Base-by-base conservation (phyloP, 2,113 vertebrate species). In the Entelurus aequoreus region DNA sequence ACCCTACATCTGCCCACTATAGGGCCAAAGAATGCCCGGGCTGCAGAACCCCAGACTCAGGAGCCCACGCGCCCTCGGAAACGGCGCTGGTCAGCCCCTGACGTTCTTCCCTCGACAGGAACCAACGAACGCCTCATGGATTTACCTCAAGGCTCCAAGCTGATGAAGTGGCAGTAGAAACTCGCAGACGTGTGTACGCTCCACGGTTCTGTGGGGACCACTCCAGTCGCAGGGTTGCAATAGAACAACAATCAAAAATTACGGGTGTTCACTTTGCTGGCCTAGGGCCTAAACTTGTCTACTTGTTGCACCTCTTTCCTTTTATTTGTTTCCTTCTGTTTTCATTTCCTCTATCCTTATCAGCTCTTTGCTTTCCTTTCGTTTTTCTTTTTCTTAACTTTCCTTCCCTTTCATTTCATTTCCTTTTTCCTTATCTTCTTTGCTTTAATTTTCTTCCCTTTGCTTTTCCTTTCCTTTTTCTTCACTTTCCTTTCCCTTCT, bases 101-200 rank as follows among this genome's bases (percentile, higher is more conserved):
- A 90, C 66, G 61, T 79, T 63, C 72, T 78, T 60, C 63, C 68
- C 58, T 65, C 79, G 58, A 69, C 63, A 7, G 69, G 72, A 74
- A 79, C 69, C 72, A 76, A 80, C 60, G 72, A 85, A 71, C 76
- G 80, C 66, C 83, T 79, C 72, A 59, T 75, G 78, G 83, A 87
- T 85, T 91, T 90, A 90, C 90, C 90, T 90, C 90, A 90, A 71
- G 84, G 82, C 81, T 88, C 77, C 44, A 92, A 91, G 82, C 81
- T 85, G 76, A 86, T 82, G 84, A 90, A 88, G 81, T 83, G 85
- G 86, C 81, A 90, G 88, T 90, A 88, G 65, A 82, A 78, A 72
- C 70, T 76, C 78, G 74, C 76, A 86, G 79, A 84, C 68, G 81
- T 48, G 84, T 80, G 87, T 83, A 88, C 81, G 84, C 83, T 86